These are phyloP conservation scores for Nephrotoma appendiculata DNA, from an alignment of 2,888 invertebrate species.

Conservation along the genomic window DNA sequence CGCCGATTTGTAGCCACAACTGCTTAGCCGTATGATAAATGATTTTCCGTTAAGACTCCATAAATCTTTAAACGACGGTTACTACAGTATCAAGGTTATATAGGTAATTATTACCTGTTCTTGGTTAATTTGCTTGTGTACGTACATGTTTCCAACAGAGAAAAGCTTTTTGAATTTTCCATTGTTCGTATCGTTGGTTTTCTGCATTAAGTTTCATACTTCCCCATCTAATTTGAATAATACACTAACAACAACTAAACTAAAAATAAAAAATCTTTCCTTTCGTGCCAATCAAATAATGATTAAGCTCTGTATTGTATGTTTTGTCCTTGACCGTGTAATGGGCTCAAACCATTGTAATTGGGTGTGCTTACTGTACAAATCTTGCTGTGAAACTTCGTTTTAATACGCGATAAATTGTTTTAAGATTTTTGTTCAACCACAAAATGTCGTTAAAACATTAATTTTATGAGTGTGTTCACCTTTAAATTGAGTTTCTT, in stretches of 20 bases:
- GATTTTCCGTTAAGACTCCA: not conserved
- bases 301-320: not conserved
- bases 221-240: not conserved
- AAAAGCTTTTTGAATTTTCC: not conserved
- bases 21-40: not conserved
- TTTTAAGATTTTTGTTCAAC: too few species aligned
- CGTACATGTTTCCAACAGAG: not conserved
- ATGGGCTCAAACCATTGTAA: too few species aligned
- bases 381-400: too few species aligned
- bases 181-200: not conserved
- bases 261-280: not conserved
- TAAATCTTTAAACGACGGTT: not conserved
- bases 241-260: not conserved
- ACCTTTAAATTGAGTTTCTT: too few species aligned
- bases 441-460: too few species aligned
- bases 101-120: not conserved
- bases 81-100: not conserved
- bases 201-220: not conserved
- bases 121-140: not conserved
- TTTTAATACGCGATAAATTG: too few species aligned
- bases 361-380: too few species aligned
- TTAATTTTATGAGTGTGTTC: too few species aligned
- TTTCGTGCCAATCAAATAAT: not conserved
- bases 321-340: not conserved
- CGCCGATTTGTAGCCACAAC: not conserved